A percentile compares a stretch with the other conserved stretches of the same genome.
These are phyloP conservation scores for Melanotaenia maccullochi DNA, from an alignment of 2,797 vertebrate species.

Conservation along the genomic window DNA sequence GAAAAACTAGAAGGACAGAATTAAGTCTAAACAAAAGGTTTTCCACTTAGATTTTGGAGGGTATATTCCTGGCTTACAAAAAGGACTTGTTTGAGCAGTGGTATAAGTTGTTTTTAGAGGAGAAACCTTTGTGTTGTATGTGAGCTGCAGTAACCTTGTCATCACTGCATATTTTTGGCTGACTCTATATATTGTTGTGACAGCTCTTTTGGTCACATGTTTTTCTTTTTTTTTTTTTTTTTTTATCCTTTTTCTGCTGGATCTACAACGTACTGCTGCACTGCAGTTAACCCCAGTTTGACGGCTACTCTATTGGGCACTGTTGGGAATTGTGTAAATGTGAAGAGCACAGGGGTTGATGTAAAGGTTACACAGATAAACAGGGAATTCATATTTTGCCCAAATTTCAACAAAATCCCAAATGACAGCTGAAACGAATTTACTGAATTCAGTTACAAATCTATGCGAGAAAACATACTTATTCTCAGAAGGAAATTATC, in stretches of 20 bases:
- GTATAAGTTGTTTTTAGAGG: not conserved
- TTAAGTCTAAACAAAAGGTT: too few relatives aligned
- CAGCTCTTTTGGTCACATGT: not conserved
- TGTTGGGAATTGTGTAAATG: not conserved
- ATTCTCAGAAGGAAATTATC: conserved; percentile 31
- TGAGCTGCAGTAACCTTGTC: not conserved
- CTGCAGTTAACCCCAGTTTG: not conserved
- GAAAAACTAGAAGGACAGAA: too few relatives aligned
- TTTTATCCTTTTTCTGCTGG: not conserved
- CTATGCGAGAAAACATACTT: conserved; percentile 19
- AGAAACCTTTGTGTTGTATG: not conserved
- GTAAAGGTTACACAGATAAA: not conserved
- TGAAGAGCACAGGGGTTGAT: not conserved
- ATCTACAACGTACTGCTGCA: not conserved
- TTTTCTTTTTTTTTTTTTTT: too few relatives aligned
- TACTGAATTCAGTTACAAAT: not conserved
- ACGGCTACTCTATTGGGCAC: not conserved
- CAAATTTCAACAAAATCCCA: not conserved
- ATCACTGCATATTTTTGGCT: not conserved
- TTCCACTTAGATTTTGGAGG: too few relatives aligned
- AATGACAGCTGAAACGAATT: not conserved
- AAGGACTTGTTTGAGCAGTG: not conserved
- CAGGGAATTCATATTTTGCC: not conserved
- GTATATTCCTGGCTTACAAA: not conserved
- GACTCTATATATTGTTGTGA: not conserved